Percentiles rank a stretch among this genome's conserved stretches.
Evolutionary conservation across 2,888 invertebrate genomes (phyloP).

Genomic region (Pecten maximus): DNA sequence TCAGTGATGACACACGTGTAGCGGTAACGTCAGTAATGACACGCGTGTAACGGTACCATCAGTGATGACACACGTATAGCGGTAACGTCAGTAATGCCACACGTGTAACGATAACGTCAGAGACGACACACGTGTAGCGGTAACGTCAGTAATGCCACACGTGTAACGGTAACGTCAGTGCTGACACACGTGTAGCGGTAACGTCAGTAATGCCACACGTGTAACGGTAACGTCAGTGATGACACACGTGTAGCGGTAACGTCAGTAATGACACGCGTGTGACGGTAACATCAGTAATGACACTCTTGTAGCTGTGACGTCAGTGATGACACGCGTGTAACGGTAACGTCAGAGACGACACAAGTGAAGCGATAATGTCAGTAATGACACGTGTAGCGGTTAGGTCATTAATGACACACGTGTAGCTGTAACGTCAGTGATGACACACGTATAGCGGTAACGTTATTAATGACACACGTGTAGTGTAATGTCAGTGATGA

Average conservation of each 20-base stretch:
- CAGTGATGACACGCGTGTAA: not conserved
- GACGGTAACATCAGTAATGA: not conserved
- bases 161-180: too few species aligned
- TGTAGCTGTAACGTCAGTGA: not conserved
- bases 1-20: not conserved
- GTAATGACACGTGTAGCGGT: not conserved
- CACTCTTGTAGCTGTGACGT: not conserved
- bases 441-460: not conserved
- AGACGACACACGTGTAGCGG: not conserved
- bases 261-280: not conserved
- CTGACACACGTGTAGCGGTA: not conserved
- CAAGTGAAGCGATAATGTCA: not conserved
- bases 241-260: not conserved
- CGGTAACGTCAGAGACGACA: not conserved
- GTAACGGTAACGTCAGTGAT: not conserved
- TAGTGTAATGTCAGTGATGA: not conserved
- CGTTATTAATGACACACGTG: not conserved
- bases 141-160: not conserved
- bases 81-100: not conserved
- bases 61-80: not conserved
- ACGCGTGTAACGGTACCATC: not conserved
- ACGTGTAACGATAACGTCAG: too few species aligned
- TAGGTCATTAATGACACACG: not conserved
- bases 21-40: not conserved
- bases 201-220: not conserved